These are phyloP conservation scores for Progne subis DNA, from an alignment of 2,113 vertebrate genomes.

Conservation along the genomic window DNA sequence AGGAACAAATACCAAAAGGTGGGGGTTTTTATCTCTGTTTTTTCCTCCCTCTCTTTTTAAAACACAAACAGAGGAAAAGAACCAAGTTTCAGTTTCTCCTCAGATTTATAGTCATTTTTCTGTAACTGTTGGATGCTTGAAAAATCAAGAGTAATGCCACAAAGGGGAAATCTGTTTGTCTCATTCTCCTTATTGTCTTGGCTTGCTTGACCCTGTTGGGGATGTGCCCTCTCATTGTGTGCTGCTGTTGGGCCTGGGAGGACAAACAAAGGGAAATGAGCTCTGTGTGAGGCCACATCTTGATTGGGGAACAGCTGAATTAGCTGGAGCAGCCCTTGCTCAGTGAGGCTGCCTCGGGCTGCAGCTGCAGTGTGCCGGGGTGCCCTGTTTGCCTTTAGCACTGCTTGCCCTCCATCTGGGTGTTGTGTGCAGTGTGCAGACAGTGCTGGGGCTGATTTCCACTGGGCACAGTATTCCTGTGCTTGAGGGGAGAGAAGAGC, in stretches of 20 bases:
- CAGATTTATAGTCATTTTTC: constrained; percentile 69
- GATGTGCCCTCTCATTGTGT: constrained; percentile 21
- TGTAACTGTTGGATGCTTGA: background rate
- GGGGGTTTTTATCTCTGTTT: background rate
- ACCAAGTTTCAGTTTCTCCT: constrained; percentile 75
- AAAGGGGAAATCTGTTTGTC: background rate
- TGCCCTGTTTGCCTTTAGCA: background rate
- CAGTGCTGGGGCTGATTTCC: background rate
- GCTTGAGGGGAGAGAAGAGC: background rate
- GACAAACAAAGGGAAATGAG: constrained; percentile 17
- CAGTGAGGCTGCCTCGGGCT: background rate
- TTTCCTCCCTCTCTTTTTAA: background rate
- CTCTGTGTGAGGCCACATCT: background rate
- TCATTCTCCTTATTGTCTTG: background rate
- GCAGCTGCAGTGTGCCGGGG: background rate
- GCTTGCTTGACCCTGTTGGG: constrained; percentile 26
- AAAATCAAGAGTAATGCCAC: background rate
- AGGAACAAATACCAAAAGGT: background rate
- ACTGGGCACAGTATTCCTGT: background rate
- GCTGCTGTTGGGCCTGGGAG: background rate
- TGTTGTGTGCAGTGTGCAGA: background rate
- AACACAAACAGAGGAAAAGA: background rate
- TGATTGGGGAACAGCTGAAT: background rate
- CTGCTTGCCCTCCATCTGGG: background rate
- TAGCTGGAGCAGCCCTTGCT: background rate